Evolutionary conservation across 2,888 invertebrate genomes (phyloP).

Genomic region (Tetranychus piercei): DNA sequence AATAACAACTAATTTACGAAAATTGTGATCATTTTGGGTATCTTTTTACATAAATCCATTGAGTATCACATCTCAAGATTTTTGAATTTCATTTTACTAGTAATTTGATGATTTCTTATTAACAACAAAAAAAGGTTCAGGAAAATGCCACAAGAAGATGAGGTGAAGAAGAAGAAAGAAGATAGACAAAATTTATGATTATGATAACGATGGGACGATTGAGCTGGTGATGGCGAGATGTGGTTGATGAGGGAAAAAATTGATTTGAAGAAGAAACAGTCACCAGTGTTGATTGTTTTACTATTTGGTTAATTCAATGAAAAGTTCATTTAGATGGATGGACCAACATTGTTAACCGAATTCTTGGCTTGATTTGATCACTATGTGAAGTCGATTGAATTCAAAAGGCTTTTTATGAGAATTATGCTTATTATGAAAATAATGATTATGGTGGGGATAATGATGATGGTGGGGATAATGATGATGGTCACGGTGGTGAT

Average conservation of each 20-base stretch:
- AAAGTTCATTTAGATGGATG: not conserved
- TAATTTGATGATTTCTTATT: not conserved
- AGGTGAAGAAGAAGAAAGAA: not conserved
- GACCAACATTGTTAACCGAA: not conserved
- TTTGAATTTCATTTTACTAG: not conserved
- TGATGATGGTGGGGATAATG: not conserved
- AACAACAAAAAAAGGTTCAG: not conserved
- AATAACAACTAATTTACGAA: not conserved
- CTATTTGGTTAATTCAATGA: not conserved
- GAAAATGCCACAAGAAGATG: not conserved
- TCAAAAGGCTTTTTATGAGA: not conserved
- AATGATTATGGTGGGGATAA: too few species aligned
- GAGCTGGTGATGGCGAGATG: not conserved
- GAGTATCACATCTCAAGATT: not conserved
- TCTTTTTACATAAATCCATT: not conserved
- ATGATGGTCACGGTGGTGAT: not conserved
- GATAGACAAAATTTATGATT: not conserved
- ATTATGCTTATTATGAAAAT: not conserved
- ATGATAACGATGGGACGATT: not conserved
- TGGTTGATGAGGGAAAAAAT: not conserved
- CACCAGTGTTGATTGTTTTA: not conserved
- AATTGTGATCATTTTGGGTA: not conserved
- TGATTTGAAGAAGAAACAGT: not conserved
- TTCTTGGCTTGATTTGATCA: not conserved
- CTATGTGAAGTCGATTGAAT: not conserved